Evolutionary conservation across 2,113 vertebrate species (phyloP).

Genomic region (Uria lomvia): DNA sequence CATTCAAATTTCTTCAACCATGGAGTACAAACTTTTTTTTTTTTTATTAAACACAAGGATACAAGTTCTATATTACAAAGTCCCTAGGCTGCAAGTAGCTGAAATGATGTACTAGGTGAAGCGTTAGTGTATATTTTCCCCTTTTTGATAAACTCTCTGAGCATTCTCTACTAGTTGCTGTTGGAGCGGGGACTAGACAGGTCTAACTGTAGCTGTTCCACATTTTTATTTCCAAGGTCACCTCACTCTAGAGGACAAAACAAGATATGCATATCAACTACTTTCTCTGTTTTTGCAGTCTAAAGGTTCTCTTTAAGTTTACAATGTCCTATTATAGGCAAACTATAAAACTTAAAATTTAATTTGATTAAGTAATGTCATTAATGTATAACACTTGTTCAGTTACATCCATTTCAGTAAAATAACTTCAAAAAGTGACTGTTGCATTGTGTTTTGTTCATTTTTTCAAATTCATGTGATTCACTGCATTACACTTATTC

Average conservation of each 20-base stretch:
- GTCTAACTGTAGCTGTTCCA: background rate
- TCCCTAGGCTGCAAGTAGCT: background rate
- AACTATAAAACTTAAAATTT: background rate
- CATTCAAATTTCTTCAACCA: background rate
- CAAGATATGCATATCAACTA: background rate
- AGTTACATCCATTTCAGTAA: slow-evolving; percentile 31
- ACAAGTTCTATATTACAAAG: background rate
- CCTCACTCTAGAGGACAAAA: background rate
- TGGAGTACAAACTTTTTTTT: background rate
- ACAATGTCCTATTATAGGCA: background rate
- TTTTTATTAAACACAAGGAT: background rate
- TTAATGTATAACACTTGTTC: background rate
- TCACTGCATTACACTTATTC: background rate
- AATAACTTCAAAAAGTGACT: background rate
- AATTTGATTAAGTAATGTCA: background rate
- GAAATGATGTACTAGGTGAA: background rate
- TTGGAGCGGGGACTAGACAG: background rate
- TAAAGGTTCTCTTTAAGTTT: background rate
- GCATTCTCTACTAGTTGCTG: background rate
- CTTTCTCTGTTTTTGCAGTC: background rate
- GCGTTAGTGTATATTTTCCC: background rate
- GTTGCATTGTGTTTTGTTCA: background rate
- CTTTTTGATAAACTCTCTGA: background rate
- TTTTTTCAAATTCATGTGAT: background rate
- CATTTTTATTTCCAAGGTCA: background rate